Conservation (phyloP, 1,140 invertebrate species). For the Hetaerina americana region DNA sequence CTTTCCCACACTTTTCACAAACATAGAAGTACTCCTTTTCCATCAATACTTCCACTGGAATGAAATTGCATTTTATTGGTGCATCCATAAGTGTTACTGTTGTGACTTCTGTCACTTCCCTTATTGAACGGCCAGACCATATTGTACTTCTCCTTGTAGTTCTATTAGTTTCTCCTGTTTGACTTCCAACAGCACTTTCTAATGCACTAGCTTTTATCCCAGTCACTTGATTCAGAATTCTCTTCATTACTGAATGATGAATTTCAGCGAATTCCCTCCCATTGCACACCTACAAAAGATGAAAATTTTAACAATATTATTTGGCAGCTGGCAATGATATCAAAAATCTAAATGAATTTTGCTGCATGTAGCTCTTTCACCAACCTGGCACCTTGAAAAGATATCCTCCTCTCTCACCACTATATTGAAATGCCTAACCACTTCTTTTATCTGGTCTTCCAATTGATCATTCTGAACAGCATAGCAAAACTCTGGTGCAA, state of each 20-base stretch:
- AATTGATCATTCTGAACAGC: conserved; percentile 29
- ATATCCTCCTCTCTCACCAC: conserved; percentile 41
- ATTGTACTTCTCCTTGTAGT: too few species aligned
- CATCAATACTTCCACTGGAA: conserved; percentile 33
- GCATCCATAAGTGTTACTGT: conserved; percentile 27
- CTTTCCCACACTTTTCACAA: conserved; percentile 47
- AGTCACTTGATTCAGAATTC: conserved; percentile 19
- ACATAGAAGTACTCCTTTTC: conserved; percentile 40
- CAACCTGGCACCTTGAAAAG: conserved; percentile 52
- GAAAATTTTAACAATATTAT: too few species aligned
- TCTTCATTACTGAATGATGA: conserved; percentile 30
- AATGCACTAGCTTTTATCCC: conserved; percentile 25
- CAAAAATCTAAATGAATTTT: too few species aligned
- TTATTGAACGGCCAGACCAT: too few species aligned
- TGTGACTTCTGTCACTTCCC: conserved; percentile 26
- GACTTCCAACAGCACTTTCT: conserved; percentile 23
- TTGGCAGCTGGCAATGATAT: too few species aligned
- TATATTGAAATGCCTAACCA: conserved; percentile 47
- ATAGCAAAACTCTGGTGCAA: conserved; percentile 37
- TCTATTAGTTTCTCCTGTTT: conserved; percentile 17
- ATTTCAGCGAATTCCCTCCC: conserved; percentile 38
- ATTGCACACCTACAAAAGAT: conserved; percentile 39
- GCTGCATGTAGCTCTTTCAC: too few species aligned
- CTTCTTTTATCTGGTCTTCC: conserved; percentile 41
- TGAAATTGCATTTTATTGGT: conserved; percentile 34